A percentile compares a stretch with the other conserved stretches of the same genome.
Conservation (phyloP, 92 coral and sea anemone species). For the Epizoanthus illoricatus region DNA sequence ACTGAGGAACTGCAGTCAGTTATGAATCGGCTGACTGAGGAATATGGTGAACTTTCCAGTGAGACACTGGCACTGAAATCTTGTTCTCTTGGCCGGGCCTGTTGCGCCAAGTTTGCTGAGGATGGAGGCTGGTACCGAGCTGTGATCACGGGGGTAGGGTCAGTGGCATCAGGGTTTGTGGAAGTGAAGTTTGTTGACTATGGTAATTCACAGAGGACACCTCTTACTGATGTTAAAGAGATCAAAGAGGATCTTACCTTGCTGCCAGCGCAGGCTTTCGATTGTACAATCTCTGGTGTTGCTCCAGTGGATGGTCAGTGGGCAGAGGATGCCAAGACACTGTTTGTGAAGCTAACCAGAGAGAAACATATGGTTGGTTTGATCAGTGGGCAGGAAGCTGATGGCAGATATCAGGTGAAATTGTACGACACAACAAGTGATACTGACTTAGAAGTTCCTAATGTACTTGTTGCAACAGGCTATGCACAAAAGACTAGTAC, state of each 20-base stretch:
- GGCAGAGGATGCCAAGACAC: slow-evolving; percentile 71
- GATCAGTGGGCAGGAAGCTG: slow-evolving; percentile 45
- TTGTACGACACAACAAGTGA: slow-evolving; percentile 90
- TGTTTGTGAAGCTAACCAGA: slow-evolving; percentile 72
- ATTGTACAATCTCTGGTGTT: slow-evolving; percentile 73
- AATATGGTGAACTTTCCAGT: slow-evolving; percentile 68
- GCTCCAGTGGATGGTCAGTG: slow-evolving; percentile 67
- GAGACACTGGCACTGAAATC: slow-evolving; percentile 72
- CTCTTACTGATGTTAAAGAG: slow-evolving; percentile 74
- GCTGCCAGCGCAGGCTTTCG: slow-evolving; percentile 82
- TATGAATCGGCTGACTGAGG: slow-evolving; percentile 76
- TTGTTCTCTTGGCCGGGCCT: slow-evolving; percentile 74
- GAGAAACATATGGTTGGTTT: slow-evolving; percentile 84
- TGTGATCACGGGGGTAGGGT: slow-evolving; percentile 81
- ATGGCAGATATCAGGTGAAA: slow-evolving; percentile 69
- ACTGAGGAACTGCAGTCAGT: slow-evolving; percentile 54
- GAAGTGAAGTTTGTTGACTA: slow-evolving; percentile 94
- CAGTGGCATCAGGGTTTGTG: slow-evolving; percentile 79
- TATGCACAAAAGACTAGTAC: slow-evolving; percentile 71
- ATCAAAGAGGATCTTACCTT: slow-evolving; percentile 65
- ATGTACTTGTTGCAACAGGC: slow-evolving; percentile 80
- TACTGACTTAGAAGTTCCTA: slow-evolving; percentile 79
- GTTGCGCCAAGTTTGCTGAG: slow-evolving; percentile 92
- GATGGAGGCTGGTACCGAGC: slow-evolving; percentile 93
- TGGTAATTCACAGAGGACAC: slow-evolving; percentile 81